A percentile compares a stretch with the other conserved stretches of the same genome.
phyloP scores from a whole-genome alignment of 2,888 invertebrate species.

The Leptinotarsa peninsularis region DNA sequence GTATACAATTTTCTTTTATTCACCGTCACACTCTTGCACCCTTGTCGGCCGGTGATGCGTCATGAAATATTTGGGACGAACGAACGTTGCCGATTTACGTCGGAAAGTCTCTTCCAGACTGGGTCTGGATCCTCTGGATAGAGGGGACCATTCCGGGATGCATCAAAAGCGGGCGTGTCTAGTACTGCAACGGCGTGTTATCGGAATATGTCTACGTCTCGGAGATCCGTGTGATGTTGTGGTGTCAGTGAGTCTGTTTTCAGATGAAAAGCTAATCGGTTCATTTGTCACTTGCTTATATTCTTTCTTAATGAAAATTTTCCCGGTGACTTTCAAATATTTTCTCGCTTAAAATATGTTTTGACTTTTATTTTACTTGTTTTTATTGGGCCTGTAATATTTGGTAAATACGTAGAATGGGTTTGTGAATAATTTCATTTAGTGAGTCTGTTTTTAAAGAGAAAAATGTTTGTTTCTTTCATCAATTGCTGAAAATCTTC shows the following conservation, averaged over 20 bases:
- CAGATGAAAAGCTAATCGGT: background rate
- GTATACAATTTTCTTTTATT: background rate
- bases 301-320: no score
- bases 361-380: no score
- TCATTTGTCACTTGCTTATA: no score
- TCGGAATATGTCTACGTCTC: constrained; percentile 23
- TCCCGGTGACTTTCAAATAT: no score
- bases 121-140: constrained; percentile 56
- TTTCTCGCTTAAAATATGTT: no score
- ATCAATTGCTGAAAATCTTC: no score
- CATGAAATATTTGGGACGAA: constrained; percentile 27
- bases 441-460: no score
- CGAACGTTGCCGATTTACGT: constrained; percentile 43
- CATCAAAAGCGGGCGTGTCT: constrained; percentile 62
- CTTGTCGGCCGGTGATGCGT: constrained; percentile 21
- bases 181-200: constrained; percentile 56
- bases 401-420: no score
- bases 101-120: constrained; percentile 48
- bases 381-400: no score
- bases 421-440: no score
- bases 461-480: no score
- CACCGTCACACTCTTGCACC: background rate
- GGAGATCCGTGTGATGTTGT: background rate
- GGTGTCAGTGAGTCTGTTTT: constrained; percentile 13
- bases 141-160: constrained; percentile 59